phyloP scores from a whole-genome alignment of 2,797 vertebrate genomes.

The Emydoidea blandingii region DNA sequence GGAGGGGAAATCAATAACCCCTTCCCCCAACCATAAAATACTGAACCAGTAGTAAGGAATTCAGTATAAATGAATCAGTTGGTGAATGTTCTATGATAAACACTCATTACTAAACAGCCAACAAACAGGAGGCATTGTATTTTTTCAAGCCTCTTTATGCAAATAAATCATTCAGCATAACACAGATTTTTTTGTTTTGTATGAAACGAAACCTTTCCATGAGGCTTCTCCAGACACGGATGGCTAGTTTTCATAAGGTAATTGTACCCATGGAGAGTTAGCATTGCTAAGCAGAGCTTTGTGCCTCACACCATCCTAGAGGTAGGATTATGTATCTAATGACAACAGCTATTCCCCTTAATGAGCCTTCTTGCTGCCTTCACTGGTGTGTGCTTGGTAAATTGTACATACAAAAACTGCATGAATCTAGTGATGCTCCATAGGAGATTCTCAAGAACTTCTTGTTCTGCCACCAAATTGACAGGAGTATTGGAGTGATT shows the following conservation, averaged over 20 bases:
- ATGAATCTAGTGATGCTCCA: background rate
- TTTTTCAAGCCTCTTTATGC: conserved; percentile 49
- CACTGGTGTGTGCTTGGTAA: conserved; percentile 1
- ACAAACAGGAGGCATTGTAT: background rate
- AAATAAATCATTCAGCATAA: conserved; percentile 39
- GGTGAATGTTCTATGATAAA: conserved; percentile 32
- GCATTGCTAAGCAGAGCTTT: conserved; percentile 31
- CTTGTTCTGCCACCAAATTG: conserved; percentile 28
- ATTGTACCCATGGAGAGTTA: conserved; percentile 23
- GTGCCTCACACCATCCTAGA: conserved; percentile 43
- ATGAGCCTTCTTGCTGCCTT: conserved; percentile 29
- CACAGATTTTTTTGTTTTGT: background rate
- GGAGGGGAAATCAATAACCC: background rate
- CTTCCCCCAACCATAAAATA: background rate
- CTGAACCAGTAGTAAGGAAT: background rate
- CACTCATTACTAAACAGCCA: background rate
- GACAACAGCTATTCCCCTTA: conserved; percentile 15
- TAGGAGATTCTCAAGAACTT: conserved; percentile 17
- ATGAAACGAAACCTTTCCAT: conserved; percentile 10
- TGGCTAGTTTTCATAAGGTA: conserved; percentile 44
- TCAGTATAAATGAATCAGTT: background rate
- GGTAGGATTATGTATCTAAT: conserved; percentile 45
- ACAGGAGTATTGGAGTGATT: background rate
- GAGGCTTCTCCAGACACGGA: background rate
- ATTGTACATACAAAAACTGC: conserved; percentile 5